phyloP scores from a whole-genome alignment of 37 sponge, comb jelly and placozoan genomes.

The Lycopodina hypogea region DNA sequence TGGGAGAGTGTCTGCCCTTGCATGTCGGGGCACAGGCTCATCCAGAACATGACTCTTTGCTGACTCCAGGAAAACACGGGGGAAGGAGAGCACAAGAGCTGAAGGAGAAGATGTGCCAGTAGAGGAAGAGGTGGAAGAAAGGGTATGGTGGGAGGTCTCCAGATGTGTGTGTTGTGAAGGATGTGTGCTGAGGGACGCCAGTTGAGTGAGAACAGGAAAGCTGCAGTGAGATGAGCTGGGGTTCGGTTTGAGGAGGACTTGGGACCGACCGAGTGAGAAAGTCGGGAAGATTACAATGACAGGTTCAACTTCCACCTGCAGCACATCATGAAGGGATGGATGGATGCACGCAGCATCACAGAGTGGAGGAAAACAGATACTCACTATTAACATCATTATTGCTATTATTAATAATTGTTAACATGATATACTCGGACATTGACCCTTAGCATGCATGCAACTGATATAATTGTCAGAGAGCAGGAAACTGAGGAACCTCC shows the following conservation, averaged over 20 bases:
- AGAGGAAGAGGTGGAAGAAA: not conserved
- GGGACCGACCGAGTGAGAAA: not conserved
- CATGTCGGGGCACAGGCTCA: slow-evolving; percentile 45
- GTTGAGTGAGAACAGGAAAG: not conserved
- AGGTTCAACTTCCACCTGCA: slow-evolving; percentile 22
- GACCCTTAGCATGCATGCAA: too few species aligned
- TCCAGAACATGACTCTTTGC: slow-evolving; percentile 39
- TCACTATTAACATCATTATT: too few species aligned
- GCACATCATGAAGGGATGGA: not conserved
- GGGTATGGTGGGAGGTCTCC: not conserved
- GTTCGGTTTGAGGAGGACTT: too few species aligned
- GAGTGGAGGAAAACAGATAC: not conserved
- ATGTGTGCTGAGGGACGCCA: not conserved
- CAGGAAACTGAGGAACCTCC: too few species aligned
- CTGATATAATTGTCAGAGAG: too few species aligned
- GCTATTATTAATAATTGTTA: too few species aligned
- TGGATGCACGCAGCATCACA: not conserved
- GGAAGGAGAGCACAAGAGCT: slow-evolving; percentile 31
- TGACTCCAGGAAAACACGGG: slow-evolving; percentile 25
- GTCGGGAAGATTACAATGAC: slow-evolving; percentile 29
- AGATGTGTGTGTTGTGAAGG: not conserved
- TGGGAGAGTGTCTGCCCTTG: slow-evolving; percentile 31
- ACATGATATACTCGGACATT: too few species aligned
- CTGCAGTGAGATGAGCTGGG: too few species aligned
- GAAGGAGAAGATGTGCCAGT: not conserved